These are phyloP conservation scores for Drosophila bipectinata DNA, from an alignment of 1,140 invertebrate species.

Conservation along the genomic window DNA sequence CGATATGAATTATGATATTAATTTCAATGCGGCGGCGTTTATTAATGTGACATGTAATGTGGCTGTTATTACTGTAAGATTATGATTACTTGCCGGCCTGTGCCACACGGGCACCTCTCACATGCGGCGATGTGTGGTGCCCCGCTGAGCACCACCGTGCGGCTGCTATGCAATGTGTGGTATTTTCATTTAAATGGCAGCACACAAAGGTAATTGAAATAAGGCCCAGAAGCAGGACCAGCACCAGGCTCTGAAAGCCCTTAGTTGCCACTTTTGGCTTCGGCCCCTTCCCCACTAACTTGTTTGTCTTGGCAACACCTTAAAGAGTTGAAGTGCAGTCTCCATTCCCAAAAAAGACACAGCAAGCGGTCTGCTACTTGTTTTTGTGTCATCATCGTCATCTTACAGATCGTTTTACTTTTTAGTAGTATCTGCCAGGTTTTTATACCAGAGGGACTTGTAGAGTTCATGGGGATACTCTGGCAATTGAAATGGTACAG, in stretches of 20 bases:
- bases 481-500: no score
- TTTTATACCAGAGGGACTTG: not conserved
- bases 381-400: constrained; percentile 20
- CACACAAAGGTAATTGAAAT: constrained; percentile 79
- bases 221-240: constrained; percentile 30
- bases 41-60: constrained; percentile 82
- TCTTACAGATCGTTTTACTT: constrained; percentile 39
- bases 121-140: constrained; percentile 44
- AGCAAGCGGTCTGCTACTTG: constrained; percentile 69
- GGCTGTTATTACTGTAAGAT: constrained; percentile 81
- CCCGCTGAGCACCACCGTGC: constrained; percentile 35
- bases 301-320: constrained; percentile 80
- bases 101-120: constrained; percentile 31
- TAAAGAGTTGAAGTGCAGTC: constrained; percentile 58
- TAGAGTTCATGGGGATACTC: not conserved
- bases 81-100: constrained; percentile 72
- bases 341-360: constrained; percentile 37
- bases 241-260: not conserved
- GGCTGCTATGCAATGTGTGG: constrained; percentile 69
- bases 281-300: constrained; percentile 26
- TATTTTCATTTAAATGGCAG: constrained; percentile 81
- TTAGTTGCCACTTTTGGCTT: not conserved
- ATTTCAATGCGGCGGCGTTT: constrained; percentile 66
- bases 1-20: constrained; percentile 82
- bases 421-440: constrained; percentile 16